A percentile compares a stretch with the other conserved stretches of the same genome.
Conservation (phyloP, 35 echinoderm and acorn worm genomes). For the Patiria miniata region DNA sequence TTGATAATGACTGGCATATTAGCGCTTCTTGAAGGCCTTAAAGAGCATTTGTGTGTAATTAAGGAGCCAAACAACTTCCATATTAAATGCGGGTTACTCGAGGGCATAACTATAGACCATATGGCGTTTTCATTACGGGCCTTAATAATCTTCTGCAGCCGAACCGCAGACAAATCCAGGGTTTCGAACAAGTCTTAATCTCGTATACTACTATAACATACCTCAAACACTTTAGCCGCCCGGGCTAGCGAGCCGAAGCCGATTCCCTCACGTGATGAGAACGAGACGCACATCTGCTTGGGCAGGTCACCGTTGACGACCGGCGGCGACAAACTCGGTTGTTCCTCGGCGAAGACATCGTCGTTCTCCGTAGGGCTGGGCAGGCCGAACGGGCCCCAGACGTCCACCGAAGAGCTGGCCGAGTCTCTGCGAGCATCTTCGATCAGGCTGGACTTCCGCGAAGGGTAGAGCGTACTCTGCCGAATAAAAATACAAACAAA, state of each 20-base stretch:
- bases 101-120: too few species aligned
- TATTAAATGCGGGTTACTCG: too few species aligned
- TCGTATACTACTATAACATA: too few species aligned
- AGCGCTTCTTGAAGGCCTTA: too few species aligned
- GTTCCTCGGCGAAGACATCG: conserved; percentile 69
- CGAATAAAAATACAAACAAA: conserved; percentile 19
- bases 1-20: too few species aligned
- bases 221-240: conserved; percentile 75
- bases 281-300: conserved; percentile 49
- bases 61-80: too few species aligned
- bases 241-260: conserved; percentile 64
- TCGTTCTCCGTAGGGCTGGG: conserved; percentile 73
- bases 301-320: conserved; percentile 13
- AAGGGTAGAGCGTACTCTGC: conserved; percentile 77
- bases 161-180: too few species aligned
- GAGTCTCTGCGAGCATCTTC: conserved; percentile 91
- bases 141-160: too few species aligned
- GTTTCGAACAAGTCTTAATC: too few species aligned
- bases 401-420: conserved; percentile 64
- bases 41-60: too few species aligned
- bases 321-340: too few species aligned
- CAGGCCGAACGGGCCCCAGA: conserved; percentile 41
- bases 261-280: conserved; percentile 56
- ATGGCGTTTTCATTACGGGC: too few species aligned
- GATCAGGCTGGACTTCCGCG: conserved; percentile 76